phyloP scores from a whole-genome alignment of 2,113 vertebrate genomes.

The Lathamus discolor region DNA sequence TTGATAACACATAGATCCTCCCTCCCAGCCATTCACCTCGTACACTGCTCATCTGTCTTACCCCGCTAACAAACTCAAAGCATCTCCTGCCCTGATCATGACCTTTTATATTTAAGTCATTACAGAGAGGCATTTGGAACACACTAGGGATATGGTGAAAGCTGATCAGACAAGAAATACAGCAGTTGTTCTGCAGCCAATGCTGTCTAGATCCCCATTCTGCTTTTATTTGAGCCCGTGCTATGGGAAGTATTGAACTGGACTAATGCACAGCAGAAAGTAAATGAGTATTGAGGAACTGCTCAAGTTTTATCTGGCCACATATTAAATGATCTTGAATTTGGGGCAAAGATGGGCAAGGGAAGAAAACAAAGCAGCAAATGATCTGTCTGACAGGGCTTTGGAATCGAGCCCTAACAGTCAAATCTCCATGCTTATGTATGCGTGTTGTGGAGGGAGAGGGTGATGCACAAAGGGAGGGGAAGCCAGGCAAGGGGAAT shows the following conservation, averaged over 20 bases:
- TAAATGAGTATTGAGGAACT: conserved; percentile 35
- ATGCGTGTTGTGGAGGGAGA: not conserved
- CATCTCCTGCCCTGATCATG: not conserved
- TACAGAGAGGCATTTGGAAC: not conserved
- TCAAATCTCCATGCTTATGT: not conserved
- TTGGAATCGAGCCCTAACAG: not conserved
- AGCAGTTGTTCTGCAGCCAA: not conserved
- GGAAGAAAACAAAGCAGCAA: conserved; percentile 30
- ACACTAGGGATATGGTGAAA: conserved; percentile 26
- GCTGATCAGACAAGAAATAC: not conserved
- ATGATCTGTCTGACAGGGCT: conserved; percentile 7
- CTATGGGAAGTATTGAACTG: not conserved
- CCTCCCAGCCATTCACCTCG: not conserved
- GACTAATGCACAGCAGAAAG: conserved; percentile 47
- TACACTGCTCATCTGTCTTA: not conserved
- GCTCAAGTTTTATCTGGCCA: conserved; percentile 30
- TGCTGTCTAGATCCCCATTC: not conserved
- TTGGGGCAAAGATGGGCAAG: conserved; percentile 30
- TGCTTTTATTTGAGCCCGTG: not conserved
- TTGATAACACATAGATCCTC: not conserved
- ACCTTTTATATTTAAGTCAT: conserved; percentile 50
- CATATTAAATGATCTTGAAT: conserved; percentile 55
- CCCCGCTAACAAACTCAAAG: conserved; percentile 36
- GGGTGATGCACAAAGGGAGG: not conserved
- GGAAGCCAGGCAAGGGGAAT: conserved; percentile 1